A percentile compares a stretch with the other conserved stretches of the same genome.
phyloP scores from a whole-genome alignment of 2,113 vertebrate species.

The Sturnira hondurensis region DNA sequence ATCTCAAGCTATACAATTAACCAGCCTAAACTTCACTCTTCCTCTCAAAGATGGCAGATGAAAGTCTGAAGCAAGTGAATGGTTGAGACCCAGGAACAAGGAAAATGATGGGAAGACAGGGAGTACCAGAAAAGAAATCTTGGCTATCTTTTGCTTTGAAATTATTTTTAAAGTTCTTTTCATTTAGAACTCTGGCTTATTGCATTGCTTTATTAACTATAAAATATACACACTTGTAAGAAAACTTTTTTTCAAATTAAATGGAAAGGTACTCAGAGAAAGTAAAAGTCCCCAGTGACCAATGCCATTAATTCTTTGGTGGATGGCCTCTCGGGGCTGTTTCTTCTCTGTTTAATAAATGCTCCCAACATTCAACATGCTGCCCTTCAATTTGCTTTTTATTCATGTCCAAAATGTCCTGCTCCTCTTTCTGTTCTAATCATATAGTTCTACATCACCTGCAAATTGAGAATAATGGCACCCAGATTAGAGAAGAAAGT shows the following conservation, averaged over 20 bases:
- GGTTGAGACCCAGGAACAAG: neutral
- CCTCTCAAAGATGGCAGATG: neutral
- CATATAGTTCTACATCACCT: neutral
- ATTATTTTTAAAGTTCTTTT: neutral
- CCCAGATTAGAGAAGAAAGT: neutral
- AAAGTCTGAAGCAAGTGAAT: neutral
- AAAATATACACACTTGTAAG: neutral
- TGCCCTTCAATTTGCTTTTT: neutral
- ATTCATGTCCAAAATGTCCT: neutral
- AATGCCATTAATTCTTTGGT: neutral
- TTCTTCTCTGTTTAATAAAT: neutral
- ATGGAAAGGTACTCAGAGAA: neutral
- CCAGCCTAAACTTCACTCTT: neutral
- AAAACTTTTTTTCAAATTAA: neutral
- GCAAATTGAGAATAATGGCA: neutral
- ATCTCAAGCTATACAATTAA: neutral
- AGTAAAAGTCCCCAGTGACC: neutral
- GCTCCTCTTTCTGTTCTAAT: neutral
- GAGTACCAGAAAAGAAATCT: neutral
- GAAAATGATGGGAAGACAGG: neutral
- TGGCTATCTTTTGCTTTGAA: neutral
- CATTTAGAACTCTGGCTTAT: neutral
- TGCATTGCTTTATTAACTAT: constrained; percentile 1
- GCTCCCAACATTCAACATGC: neutral
- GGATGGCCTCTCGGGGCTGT: neutral